A percentile compares a stretch with the other conserved stretches of the same genome.
Conservation (phyloP, 2,888 invertebrate species). For the Thymelicus sylvestris region DNA sequence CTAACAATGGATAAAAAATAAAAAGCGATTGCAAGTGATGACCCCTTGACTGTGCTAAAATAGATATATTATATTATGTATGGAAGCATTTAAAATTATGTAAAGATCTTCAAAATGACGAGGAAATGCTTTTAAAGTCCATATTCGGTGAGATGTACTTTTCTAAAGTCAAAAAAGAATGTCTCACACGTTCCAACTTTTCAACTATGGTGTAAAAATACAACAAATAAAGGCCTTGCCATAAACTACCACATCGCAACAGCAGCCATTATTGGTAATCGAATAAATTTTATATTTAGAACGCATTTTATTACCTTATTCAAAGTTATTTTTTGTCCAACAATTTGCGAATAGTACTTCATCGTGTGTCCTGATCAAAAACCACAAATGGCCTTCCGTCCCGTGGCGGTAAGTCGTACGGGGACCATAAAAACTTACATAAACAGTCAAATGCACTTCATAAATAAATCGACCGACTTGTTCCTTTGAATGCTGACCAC, state of each 20-base stretch:
- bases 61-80: no score
- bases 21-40: no score
- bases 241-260: not conserved
- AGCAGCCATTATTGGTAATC: conserved; percentile 10
- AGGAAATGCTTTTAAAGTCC: no score
- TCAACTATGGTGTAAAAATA: not conserved
- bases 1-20: no score
- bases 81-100: no score
- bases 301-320: conserved; percentile 21
- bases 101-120: no score
- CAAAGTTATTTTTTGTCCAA: conserved; percentile 16
- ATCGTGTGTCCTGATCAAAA: conserved; percentile 57
- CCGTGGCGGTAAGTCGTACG: conserved; percentile 54
- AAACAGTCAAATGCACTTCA: conserved; percentile 72
- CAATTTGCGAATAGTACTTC: conserved; percentile 39
- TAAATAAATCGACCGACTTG: conserved; percentile 75
- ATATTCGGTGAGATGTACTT: no score
- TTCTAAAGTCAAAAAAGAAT: no score
- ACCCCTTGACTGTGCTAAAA: no score
- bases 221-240: not conserved
- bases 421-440: conserved; percentile 55
- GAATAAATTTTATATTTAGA: conserved; percentile 32
- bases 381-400: conserved; percentile 62
- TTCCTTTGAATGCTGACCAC: conserved; percentile 69
- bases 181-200: no score